Percentiles rank a stretch among this genome's conserved stretches.
phyloP scores from a whole-genome alignment of 1,140 invertebrate species.

The Glossosoma conforme region DNA sequence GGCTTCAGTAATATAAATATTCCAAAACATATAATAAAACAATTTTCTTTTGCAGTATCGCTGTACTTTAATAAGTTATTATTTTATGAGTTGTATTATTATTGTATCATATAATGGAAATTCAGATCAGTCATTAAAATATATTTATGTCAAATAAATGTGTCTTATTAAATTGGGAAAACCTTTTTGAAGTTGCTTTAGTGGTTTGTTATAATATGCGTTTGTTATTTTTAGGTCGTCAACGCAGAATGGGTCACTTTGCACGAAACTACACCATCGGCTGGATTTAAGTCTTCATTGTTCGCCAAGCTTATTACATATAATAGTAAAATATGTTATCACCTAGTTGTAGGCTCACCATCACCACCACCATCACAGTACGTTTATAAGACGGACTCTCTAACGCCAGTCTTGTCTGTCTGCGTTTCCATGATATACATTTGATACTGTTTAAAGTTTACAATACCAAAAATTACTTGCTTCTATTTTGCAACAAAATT shows the following conservation, averaged over 20 bases:
- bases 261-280: constrained; percentile 28
- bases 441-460: neutral
- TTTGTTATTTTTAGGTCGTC: constrained; percentile 23
- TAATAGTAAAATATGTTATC: too few relatives aligned
- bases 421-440: constrained; percentile 1
- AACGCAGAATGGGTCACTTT: constrained; percentile 30
- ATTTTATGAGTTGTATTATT: neutral
- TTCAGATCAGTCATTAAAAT: neutral
- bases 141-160: neutral
- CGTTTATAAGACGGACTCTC: constrained; percentile 6
- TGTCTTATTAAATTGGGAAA: neutral
- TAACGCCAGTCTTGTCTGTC: constrained; percentile 3
- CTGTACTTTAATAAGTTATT: neutral
- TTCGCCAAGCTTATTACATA: constrained; percentile 18
- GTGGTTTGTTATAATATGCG: neutral
- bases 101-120: neutral
- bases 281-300: constrained; percentile 21
- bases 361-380: constrained; percentile 12
- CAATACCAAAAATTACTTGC: constrained; percentile 3
- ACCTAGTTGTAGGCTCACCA: constrained; percentile 16
- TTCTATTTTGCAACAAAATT: too few relatives aligned
- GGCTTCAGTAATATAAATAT: too few relatives aligned
- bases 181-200: constrained; percentile 4
- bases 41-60: constrained; percentile 2
- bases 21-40: neutral